Base-by-base conservation (phyloP, 2,113 vertebrate species). In the Telmatochromis sp. region DNA sequence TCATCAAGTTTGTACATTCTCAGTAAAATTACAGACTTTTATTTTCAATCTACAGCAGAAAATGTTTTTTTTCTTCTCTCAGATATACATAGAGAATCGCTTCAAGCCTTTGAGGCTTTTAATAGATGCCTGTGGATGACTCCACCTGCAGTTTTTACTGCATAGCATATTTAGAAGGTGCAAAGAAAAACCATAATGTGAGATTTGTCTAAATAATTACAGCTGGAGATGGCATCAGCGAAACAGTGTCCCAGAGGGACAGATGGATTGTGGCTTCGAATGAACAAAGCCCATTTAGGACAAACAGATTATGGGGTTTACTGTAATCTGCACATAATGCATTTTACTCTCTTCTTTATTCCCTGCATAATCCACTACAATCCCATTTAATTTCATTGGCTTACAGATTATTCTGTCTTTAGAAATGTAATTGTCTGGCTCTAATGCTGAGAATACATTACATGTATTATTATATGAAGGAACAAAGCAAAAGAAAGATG, bases 271-370 rank as follows among this genome's bases (percentile, higher is more conserved):
- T 87, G 81, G 89, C 86, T 94, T 90, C 50, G 53, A 87, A 82
- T 90, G 81, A 94, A 93, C 87, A 94, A 95, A 94, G 87, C 94
- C 35, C 89, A 95, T 95, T 95, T 91, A 95, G 91, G 90, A 95
- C 93, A 95, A 95, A 93, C 89, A 93, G 94, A 95, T 96, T 94
- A 95, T 83, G 57, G 75, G 92, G 88, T 95, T 96, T 95, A 96
- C 89, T 89, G 71, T 96, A 95, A 96, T 96, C 95, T 95, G 92
- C 89, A 91, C 85, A 92, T 94, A 95, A 96, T 95, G 82, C 90
- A 91, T 95, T 95, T 94, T 87, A 92, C 84, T 93, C 92, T 79
- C 45, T 91, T 88, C 87, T 94, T 95, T 95, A 87, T 92, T 93
- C 87, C 63, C 40, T 21, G 57, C 86, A 89, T 95, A 95, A 95